A percentile compares a stretch with the other conserved stretches of the same genome.
Evolutionary conservation across 23 tunicate genomes (phyloP).

Genomic region (Trididemnum miniatum): DNA sequence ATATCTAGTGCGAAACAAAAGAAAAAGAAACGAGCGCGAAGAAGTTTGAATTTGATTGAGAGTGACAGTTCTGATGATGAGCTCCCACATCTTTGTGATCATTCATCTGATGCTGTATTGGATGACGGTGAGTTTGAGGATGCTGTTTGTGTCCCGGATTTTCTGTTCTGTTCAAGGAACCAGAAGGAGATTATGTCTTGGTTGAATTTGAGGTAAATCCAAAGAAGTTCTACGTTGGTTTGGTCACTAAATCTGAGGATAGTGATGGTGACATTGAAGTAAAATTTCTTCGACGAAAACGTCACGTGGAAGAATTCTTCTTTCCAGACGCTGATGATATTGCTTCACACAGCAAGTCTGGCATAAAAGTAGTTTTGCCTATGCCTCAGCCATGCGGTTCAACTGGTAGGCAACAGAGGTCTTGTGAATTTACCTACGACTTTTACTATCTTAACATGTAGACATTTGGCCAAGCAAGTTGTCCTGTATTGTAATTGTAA

Average conservation of each 20-base stretch:
- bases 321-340: slow-evolving; percentile 17
- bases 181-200: slow-evolving; percentile 20
- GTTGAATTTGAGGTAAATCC: neutral
- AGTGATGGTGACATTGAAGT: slow-evolving; percentile 9
- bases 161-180: neutral
- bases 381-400: neutral
- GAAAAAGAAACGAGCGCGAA: neutral
- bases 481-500: too few relatives aligned
- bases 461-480: neutral
- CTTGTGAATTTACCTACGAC: neutral
- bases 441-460: neutral
- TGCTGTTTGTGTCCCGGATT: neutral
- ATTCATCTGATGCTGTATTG: slow-evolving; percentile 3
- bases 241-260: slow-evolving; percentile 7
- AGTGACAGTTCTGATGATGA: neutral
- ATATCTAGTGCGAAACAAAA: too few relatives aligned
- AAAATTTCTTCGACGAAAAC: neutral
- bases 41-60: neutral
- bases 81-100: neutral
- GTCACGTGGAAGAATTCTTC: neutral
- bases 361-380: neutral
- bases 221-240: neutral
- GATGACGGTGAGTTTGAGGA: neutral
- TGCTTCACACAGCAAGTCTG: neutral
- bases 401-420: slow-evolving; percentile 4